Evolutionary conservation across 2,113 vertebrate genomes (phyloP).

Genomic region (Tonatia bakeri): DNA sequence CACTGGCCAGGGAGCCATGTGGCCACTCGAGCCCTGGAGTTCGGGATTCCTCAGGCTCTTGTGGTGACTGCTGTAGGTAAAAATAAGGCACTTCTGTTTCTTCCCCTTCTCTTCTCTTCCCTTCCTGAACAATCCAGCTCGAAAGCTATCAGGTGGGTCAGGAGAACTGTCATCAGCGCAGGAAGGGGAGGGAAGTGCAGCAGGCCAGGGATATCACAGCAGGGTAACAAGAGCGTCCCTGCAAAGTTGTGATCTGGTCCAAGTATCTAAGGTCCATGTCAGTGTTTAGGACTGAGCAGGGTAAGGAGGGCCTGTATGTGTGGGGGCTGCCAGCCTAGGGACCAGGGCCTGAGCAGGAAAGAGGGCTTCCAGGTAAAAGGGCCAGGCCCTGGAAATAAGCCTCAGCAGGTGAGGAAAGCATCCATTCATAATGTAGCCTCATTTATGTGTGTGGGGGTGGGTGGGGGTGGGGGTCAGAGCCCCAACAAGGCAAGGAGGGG

Average conservation of each 20-base stretch:
- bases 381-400: not conserved
- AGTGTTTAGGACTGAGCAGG: not conserved
- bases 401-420: not conserved
- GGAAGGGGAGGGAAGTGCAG: not conserved
- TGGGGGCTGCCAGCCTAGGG: not conserved
- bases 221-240: not conserved
- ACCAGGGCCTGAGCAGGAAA: not conserved
- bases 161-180: not conserved
- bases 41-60: not conserved
- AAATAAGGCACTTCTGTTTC: not conserved
- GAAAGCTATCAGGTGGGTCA: not conserved
- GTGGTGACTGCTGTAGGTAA: not conserved
- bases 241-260: not conserved
- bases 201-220: not conserved
- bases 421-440: not conserved
- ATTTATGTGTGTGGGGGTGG: not conserved
- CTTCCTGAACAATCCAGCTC: not conserved
- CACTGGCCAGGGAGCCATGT: not conserved
- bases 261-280: not conserved
- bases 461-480: not conserved
- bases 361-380: not conserved
- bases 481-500: not conserved
- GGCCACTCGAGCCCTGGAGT: not conserved
- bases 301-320: not conserved
- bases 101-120: not conserved